These are phyloP conservation scores for Ladona fulva DNA, from an alignment of 1,140 invertebrate genomes.

Conservation along the genomic window DNA sequence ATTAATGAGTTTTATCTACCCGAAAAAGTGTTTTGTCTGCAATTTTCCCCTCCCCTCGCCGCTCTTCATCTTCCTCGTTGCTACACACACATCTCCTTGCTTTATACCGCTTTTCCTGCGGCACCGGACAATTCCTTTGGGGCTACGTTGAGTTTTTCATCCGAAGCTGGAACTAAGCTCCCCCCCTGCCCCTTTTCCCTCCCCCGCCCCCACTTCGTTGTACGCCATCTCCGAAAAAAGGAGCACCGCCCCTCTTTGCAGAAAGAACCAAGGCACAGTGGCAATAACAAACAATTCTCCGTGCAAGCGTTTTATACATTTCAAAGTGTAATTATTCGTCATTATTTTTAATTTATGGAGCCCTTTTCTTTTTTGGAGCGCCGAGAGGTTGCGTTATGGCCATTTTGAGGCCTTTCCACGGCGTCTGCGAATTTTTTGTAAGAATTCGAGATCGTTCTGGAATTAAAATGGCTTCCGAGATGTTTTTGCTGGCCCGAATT, in stretches of 20 bases:
- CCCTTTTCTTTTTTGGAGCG: neutral
- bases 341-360: neutral
- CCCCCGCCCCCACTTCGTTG: neutral
- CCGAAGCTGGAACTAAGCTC: neutral
- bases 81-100: neutral
- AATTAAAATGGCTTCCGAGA: too few species aligned
- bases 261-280: neutral
- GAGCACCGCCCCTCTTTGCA: neutral
- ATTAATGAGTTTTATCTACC: constrained; percentile 10
- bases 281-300: too few species aligned
- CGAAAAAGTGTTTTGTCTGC: constrained; percentile 9
- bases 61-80: neutral
- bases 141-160: neutral
- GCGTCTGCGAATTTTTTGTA: too few species aligned
- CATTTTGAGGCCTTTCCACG: too few species aligned
- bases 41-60: neutral
- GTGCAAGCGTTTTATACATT: neutral
- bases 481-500: too few species aligned
- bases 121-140: neutral
- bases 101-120: neutral
- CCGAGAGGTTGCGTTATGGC: too few species aligned
- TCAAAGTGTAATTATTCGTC: constrained; percentile 2
- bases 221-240: neutral
- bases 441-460: too few species aligned
- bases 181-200: neutral